A percentile compares a stretch with the other conserved stretches of the same genome.
Conservation (phyloP, 2,888 invertebrate species). For the Erebia palarica region DNA sequence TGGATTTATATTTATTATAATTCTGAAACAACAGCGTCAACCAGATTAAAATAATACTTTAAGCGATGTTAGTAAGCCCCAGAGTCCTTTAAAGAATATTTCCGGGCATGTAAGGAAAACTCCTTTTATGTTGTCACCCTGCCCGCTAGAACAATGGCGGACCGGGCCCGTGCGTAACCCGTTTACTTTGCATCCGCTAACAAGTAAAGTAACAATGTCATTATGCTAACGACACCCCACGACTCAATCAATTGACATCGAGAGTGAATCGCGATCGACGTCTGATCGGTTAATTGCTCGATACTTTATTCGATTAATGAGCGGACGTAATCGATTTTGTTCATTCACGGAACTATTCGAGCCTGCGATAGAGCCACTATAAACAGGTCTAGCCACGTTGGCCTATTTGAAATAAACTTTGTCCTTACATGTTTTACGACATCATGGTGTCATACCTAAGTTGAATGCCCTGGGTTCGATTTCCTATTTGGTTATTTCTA, state of each 20-base stretch:
- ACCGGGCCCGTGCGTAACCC: constrained; percentile 39
- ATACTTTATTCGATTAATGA: constrained; percentile 31
- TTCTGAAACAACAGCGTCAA: too few relatives aligned
- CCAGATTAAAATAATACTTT: too few relatives aligned
- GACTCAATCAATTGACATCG: constrained; percentile 50
- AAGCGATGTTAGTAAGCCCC: not conserved
- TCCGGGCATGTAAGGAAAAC: not conserved
- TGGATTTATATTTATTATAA: too few relatives aligned
- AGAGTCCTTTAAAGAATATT: not conserved
- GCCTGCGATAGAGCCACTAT: too few relatives aligned
- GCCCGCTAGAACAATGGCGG: constrained; percentile 26
- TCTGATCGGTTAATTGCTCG: constrained; percentile 61
- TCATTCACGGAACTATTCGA: constrained; percentile 25
- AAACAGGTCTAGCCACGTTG: too few relatives aligned
- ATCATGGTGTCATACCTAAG: too few relatives aligned
- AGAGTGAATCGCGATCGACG: constrained; percentile 64
- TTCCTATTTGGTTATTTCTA: too few relatives aligned
- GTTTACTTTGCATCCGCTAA: constrained; percentile 52
- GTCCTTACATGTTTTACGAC: too few relatives aligned
- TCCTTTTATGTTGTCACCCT: not conserved
- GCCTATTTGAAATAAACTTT: too few relatives aligned
- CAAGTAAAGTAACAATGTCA: constrained; percentile 62
- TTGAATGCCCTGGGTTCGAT: too few relatives aligned
- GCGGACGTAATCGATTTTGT: constrained; percentile 37
- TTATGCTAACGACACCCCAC: constrained; percentile 62